Conservation (phyloP, 2,888 invertebrate species). For the Liodrosophila aerea region DNA sequence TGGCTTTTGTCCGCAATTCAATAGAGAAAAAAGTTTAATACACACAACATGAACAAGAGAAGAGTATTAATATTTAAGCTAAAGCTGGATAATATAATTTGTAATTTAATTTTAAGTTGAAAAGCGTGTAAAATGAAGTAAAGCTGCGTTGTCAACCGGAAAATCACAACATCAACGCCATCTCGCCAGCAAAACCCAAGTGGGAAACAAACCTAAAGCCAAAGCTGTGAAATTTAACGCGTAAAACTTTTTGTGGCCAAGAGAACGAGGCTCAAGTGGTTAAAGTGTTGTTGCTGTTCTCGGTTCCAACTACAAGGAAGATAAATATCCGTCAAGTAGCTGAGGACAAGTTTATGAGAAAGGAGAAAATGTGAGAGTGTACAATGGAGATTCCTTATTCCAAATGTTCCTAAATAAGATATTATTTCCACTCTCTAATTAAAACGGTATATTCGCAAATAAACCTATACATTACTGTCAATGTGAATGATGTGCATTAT, state of each 20-base stretch:
- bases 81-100: not conserved
- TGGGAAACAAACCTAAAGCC: not conserved
- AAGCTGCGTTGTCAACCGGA: constrained; percentile 2
- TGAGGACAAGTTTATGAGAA: constrained; percentile 10
- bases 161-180: not conserved
- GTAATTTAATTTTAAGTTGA: constrained; percentile 3
- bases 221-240: constrained; percentile 32
- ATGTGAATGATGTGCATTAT: not conserved
- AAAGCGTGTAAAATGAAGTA: constrained; percentile 7
- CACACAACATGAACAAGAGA: not conserved
- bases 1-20: constrained; percentile 14
- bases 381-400: too few species aligned
- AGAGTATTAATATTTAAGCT: constrained; percentile 4
- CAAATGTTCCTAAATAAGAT: too few species aligned
- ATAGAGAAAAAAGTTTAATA: constrained; percentile 1
- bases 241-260: constrained; percentile 32
- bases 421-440: too few species aligned
- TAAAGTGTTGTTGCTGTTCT: constrained; percentile 5
- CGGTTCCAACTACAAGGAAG: not conserved
- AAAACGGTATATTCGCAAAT: too few species aligned
- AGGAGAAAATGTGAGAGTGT: constrained; percentile 1
- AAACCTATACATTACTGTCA: too few species aligned
- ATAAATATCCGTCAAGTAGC: constrained; percentile 5
- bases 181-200: constrained; percentile 2
- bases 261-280: constrained; percentile 13